These are phyloP conservation scores for Agrypnia vestita DNA, from an alignment of 1,140 invertebrate genomes.

Conservation along the genomic window DNA sequence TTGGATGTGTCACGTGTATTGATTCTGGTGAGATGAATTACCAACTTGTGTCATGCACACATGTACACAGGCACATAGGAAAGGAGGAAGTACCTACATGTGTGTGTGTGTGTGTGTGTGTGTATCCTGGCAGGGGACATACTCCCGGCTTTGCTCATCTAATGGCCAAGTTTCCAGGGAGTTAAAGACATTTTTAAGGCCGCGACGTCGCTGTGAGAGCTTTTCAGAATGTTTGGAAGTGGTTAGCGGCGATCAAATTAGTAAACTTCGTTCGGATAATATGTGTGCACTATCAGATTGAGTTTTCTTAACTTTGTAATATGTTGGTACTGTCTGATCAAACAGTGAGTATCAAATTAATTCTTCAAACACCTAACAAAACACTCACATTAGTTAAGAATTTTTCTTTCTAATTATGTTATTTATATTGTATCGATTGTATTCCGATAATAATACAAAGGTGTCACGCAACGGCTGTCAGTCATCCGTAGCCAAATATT, in stretches of 20 bases:
- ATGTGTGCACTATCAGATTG: constrained; percentile 32
- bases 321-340: no score
- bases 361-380: no score
- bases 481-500: no score
- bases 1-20: constrained; percentile 27
- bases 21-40: constrained; percentile 12
- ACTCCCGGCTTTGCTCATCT: constrained; percentile 22
- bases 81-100: not conserved
- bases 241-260: constrained; percentile 47
- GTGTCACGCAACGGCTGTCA: no score
- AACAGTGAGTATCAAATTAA: no score
- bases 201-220: constrained; percentile 27
- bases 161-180: constrained; percentile 53
- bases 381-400: no score
- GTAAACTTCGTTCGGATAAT: constrained; percentile 22
- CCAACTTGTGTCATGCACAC: constrained; percentile 1
- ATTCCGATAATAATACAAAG: no score
- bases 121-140: not conserved
- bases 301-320: not conserved
- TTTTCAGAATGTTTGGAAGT: constrained; percentile 47
- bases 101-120: not conserved
- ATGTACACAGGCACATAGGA: not conserved
- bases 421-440: no score
- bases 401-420: no score
- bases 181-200: constrained; percentile 56